These are phyloP conservation scores for Galagoides demidoff DNA, from an alignment of 2,797 vertebrate species.

Conservation along the genomic window DNA sequence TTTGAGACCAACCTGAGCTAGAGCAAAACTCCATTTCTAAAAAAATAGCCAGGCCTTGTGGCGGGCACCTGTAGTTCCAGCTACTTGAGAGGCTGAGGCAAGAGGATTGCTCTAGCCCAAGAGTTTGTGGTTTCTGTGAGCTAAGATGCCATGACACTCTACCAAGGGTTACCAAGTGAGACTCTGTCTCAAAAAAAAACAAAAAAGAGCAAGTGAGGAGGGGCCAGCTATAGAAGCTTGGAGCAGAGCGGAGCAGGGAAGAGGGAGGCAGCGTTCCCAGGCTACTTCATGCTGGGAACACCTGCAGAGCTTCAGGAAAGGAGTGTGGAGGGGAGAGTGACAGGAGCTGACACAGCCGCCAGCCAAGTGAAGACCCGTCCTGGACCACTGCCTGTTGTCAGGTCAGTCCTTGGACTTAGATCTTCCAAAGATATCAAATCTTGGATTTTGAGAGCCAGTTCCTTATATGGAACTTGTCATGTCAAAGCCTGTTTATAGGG, in stretches of 20 bases:
- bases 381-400: not conserved
- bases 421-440: not conserved
- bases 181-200: no score
- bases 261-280: no score
- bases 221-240: no score
- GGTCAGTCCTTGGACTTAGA: not conserved
- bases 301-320: not conserved
- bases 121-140: no score
- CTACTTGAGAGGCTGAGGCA: no score
- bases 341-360: not conserved
- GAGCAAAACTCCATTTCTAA: no score
- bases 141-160: no score
- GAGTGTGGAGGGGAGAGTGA: rapidly evolving
- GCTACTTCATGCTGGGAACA: not conserved
- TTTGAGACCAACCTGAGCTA: no score
- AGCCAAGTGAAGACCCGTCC: not conserved
- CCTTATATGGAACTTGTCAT: not conserved
- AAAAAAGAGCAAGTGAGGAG: not conserved
- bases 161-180: no score
- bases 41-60: no score
- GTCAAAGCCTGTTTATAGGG: not conserved
- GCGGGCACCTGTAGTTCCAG: no score
- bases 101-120: no score
- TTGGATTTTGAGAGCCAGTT: not conserved
- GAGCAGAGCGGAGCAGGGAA: not conserved